Base-by-base conservation (phyloP, 2,888 invertebrate species). In the Leptura quadrifasciata region DNA sequence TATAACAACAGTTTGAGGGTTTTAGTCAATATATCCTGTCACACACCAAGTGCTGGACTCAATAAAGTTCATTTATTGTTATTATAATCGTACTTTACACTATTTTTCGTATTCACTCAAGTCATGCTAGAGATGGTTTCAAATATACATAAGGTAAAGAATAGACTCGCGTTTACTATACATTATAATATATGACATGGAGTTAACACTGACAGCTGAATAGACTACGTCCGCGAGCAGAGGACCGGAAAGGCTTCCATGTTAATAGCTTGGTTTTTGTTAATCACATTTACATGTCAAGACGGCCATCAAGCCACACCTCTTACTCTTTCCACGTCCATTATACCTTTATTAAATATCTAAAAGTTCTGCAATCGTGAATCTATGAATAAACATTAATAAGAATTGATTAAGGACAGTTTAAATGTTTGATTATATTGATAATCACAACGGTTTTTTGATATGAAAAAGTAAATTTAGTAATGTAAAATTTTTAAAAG, bases 181-280 rank as follows among this genome's bases (percentile, higher is more conserved):
- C 68, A 68, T 68, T 68, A 57, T 55, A 55, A 57, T 68, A 31
- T 55, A 63, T 39, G 63, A 63, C 63, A 63, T 27, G 68, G 68
- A 31, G 24, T 31, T 17, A 55, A 54, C 69, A 58, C 58, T 78
- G 79, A 79, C 76, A 76, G 76, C 75, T 73, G 76, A 79, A 79
- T 73, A 74, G 75, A 69, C 54, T 67, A 47, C 74, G 73, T 64
- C 72, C 39, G 58, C 65, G 76, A 76, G 60, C 35, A 57, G 71
- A 70, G 68, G 80, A 87, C 87, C 86, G 87, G 86, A 86, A 87
- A 85, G 84, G 85, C 86, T 85, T 86, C 86, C 86, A 86, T 86
- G 82, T 83, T 85, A 83, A 84, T 82, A 76, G 85, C 81, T 82
- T 81, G 83, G 84, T 83, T 84, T 84, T 82, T 84, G 82, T 84